Evolutionary conservation across 2,888 invertebrate genomes (phyloP).

Genomic region (Linyphia triangularis): DNA sequence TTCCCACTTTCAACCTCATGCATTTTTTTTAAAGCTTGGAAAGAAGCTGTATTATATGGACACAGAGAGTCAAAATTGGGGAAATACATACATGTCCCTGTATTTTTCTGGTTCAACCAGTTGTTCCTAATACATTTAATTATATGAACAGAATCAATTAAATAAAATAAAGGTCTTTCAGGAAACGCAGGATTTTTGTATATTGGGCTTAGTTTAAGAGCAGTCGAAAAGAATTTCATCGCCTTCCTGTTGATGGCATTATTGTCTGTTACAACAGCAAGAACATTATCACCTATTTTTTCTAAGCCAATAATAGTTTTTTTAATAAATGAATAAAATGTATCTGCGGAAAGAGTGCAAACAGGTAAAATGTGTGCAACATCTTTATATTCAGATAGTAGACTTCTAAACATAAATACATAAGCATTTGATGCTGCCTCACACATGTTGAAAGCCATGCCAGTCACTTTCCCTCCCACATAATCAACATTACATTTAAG

Average conservation of each 20-base stretch:
- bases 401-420: slow-evolving; percentile 38
- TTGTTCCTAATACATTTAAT: slow-evolving; percentile 37
- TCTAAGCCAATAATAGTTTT: slow-evolving; percentile 37
- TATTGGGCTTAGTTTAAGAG: not conserved
- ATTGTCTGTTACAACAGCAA: slow-evolving; percentile 23
- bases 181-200: slow-evolving; percentile 4
- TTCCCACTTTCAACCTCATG: slow-evolving; percentile 27
- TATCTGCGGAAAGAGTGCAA: not conserved
- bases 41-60: slow-evolving; percentile 6
- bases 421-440: slow-evolving; percentile 23
- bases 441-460: slow-evolving; percentile 2
- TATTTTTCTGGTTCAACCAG: slow-evolving; percentile 48
- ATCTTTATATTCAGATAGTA: slow-evolving; percentile 41
- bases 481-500: slow-evolving; percentile 14
- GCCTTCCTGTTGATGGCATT: slow-evolving; percentile 42
- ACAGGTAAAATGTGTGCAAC: slow-evolving; percentile 40
- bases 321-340: not conserved
- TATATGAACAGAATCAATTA: slow-evolving; percentile 44
- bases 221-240: not conserved
- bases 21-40: slow-evolving; percentile 10
- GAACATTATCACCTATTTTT: slow-evolving; percentile 1
- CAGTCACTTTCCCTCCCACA: slow-evolving; percentile 23
- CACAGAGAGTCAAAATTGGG: slow-evolving; percentile 18
- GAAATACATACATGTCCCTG: slow-evolving; percentile 25
- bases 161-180: slow-evolving; percentile 24